A percentile compares a stretch with the other conserved stretches of the same genome.
Evolutionary conservation across 2,113 vertebrate species (phyloP).

Genomic region (Kryptolebias marmoratus): DNA sequence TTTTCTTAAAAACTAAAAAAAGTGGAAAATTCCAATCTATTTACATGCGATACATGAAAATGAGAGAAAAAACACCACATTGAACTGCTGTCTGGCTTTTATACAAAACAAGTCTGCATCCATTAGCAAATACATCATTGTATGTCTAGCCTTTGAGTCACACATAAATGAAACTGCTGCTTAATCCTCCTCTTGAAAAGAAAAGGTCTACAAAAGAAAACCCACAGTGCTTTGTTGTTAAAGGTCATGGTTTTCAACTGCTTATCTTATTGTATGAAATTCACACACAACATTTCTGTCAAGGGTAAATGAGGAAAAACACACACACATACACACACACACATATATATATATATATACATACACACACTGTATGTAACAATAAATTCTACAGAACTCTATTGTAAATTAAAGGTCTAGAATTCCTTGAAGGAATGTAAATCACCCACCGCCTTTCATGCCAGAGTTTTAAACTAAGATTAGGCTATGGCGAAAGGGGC

Average conservation of each 20-base stretch:
- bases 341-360: too few relatives aligned
- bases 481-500: too few relatives aligned
- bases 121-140: conserved; percentile 1
- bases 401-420: background rate
- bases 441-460: too few relatives aligned
- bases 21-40: too few relatives aligned
- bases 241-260: background rate
- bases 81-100: background rate
- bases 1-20: too few relatives aligned
- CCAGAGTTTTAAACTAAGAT: too few relatives aligned
- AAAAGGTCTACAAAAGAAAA: conserved; percentile 3
- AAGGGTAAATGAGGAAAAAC: background rate
- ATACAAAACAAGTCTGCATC: background rate
- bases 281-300: background rate
- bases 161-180: background rate
- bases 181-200: background rate
- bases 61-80: background rate
- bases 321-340: too few relatives aligned
- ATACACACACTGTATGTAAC: too few relatives aligned
- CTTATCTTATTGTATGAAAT: background rate
- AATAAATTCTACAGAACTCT: background rate
- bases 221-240: conserved; percentile 3
- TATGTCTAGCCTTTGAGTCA: background rate
- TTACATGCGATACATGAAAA: too few relatives aligned
- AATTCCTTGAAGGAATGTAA: too few relatives aligned